Base-by-base conservation (phyloP, 2,113 vertebrate species). In the Gasterosteus nipponicus region DNA sequence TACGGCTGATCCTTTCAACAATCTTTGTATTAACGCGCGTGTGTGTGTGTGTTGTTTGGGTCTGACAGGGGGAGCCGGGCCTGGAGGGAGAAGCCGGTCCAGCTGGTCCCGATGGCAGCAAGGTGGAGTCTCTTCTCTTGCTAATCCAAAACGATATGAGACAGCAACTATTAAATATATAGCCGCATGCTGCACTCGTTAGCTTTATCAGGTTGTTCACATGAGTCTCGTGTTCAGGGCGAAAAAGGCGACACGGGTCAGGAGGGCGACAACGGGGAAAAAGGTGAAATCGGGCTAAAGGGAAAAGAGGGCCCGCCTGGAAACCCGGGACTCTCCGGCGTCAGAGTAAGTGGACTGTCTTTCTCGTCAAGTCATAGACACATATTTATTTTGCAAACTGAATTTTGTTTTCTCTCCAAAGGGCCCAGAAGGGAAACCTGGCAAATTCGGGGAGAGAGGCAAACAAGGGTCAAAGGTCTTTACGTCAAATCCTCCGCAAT, bases 391-490 rank as follows among this genome's bases (percentile, higher is more conserved):
- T 73, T n/a, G 1, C 4, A 54, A 42, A 18, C 4, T 59, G 31
- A 5, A 38, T 47, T 31, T 66, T 33, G n/a, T 57, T 74, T 79
- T 63, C 10, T 75, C 60, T 71, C 73, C 58, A 9, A 86, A 99
- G 98, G 98, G 98, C 73, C 96, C 94, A 65, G 98, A 99, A 94
- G 98, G 98, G 31, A 98, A 97, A 90, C 93, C 96, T 71, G 98
- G 98, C 78, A 97, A 95, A 88, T 94, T 96, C 63, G 98, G 98
- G 0, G 96, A 96, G 85, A 95, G 95, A 90, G 98, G 98, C 90
- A 96, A 95, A 89, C 90, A 65, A 14, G 98, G 98, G n/a, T 83
- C 90, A 80, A 99, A 99, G 98, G 98, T 98, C 90, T 60, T 22
- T 61, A 14, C 10, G 39, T 70, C 16, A 71, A 26, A 77, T 63